phyloP scores from a whole-genome alignment of 35 echinoderm and acorn worm genomes.

The Ophiothrix spiculata region DNA sequence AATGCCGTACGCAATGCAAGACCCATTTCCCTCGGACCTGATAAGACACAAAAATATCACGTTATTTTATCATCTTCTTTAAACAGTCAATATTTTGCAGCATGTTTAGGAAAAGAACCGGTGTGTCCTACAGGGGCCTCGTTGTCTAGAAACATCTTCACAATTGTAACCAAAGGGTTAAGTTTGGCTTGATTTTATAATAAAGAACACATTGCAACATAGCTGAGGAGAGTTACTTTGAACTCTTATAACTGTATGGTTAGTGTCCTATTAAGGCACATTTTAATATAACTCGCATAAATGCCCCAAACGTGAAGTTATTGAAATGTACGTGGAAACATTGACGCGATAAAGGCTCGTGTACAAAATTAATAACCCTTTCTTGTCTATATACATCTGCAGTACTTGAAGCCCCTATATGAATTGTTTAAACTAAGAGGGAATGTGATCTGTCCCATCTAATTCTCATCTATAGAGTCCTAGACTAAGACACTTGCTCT shows the following conservation, averaged over 20 bases:
- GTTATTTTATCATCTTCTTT: background rate
- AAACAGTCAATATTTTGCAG: background rate
- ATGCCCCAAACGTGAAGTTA: slow-evolving; percentile 14
- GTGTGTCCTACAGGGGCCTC: background rate
- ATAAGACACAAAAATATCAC: background rate
- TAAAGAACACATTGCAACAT: background rate
- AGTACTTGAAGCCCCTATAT: background rate
- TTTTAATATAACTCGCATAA: slow-evolving; percentile 10
- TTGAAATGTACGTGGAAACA: slow-evolving; percentile 13
- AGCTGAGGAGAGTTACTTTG: background rate
- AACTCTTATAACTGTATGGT: background rate
- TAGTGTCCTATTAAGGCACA: background rate
- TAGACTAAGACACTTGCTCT: background rate
- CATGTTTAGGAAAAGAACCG: background rate
- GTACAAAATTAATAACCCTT: slow-evolving; percentile 14
- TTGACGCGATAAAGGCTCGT: background rate
- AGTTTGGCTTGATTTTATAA: background rate
- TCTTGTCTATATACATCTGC: slow-evolving; percentile 5
- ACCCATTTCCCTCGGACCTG: background rate
- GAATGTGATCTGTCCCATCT: background rate
- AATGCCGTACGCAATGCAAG: background rate
- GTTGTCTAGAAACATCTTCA: background rate
- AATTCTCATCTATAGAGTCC: background rate
- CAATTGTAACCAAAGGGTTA: background rate
- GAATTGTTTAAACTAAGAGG: background rate